These are phyloP conservation scores for Pluvialis apricaria DNA, from an alignment of 2,113 vertebrate genomes.

Conservation along the genomic window DNA sequence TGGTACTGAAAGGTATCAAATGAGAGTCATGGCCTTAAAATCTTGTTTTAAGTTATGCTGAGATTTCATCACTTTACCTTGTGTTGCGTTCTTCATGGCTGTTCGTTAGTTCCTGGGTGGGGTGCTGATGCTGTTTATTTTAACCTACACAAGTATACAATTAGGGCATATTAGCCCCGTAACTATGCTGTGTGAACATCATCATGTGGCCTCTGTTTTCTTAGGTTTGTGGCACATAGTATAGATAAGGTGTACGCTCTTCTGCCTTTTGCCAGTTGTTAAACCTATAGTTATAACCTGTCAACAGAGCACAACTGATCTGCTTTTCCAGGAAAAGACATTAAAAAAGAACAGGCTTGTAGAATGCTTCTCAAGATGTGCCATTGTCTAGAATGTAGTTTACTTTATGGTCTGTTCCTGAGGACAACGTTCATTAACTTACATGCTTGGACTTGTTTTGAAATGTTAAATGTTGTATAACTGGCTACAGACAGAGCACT, in stretches of 20 bases:
- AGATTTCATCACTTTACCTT: neutral
- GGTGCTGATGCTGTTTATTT: neutral
- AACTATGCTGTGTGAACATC: neutral
- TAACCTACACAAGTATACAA: neutral
- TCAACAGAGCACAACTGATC: neutral
- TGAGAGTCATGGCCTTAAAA: neutral
- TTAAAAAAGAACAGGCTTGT: neutral
- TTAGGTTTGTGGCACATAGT: neutral
- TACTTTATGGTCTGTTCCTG: neutral
- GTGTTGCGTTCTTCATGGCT: neutral
- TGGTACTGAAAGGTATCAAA: neutral
- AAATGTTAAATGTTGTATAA: neutral
- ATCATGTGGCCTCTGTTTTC: neutral
- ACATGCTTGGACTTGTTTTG: neutral
- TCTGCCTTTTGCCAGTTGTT: neutral
- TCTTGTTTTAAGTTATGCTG: neutral
- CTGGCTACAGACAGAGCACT: neutral
- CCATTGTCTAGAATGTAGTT: neutral
- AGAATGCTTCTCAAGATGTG: neutral
- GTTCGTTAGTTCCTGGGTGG: neutral
- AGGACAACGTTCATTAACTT: neutral
- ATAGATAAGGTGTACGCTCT: accelerated
- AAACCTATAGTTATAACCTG: neutral
- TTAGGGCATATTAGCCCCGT: neutral
- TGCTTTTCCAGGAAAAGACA: accelerated